Conservation (phyloP, 2,797 vertebrate species). For the Mus minutoides region DNA sequence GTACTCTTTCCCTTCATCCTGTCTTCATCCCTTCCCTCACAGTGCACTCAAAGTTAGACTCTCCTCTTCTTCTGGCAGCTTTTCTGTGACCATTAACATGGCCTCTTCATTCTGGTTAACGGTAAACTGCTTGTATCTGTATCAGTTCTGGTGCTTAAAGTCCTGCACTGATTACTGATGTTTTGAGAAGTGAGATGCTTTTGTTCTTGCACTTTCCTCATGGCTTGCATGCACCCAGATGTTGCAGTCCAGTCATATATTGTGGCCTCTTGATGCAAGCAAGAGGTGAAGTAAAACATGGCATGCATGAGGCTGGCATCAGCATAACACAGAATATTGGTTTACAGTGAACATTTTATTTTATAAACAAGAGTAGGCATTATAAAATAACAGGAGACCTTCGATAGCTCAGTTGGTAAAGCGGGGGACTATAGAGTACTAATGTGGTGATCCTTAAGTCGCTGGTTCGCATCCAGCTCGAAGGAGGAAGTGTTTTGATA, state of each 20-base stretch:
- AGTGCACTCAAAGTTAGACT: not conserved
- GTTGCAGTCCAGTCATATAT: fast-evolving
- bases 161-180: too few relatives aligned
- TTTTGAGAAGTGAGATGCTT: not conserved
- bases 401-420: too few relatives aligned
- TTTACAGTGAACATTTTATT: not conserved
- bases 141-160: not conserved
- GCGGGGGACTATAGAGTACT: too few relatives aligned
- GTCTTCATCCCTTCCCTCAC: fast-evolving
- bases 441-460: too few relatives aligned
- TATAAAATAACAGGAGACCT: not conserved
- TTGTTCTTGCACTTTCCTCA: not conserved
- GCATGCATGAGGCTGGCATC: too few relatives aligned
- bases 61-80: not conserved
- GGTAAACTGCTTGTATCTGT: not conserved
- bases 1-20: constrained; percentile 68
- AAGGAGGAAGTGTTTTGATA: too few relatives aligned
- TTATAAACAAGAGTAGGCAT: not conserved
- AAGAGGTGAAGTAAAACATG: not conserved
- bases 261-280: not conserved
- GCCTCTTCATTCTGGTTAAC: not conserved
- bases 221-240: not conserved
- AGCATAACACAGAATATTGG: too few relatives aligned
- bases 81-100: not conserved
- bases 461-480: too few relatives aligned